Evolutionary conservation across 2,113 vertebrate genomes (phyloP).

Genomic region (Leucopternis melanops): DNA sequence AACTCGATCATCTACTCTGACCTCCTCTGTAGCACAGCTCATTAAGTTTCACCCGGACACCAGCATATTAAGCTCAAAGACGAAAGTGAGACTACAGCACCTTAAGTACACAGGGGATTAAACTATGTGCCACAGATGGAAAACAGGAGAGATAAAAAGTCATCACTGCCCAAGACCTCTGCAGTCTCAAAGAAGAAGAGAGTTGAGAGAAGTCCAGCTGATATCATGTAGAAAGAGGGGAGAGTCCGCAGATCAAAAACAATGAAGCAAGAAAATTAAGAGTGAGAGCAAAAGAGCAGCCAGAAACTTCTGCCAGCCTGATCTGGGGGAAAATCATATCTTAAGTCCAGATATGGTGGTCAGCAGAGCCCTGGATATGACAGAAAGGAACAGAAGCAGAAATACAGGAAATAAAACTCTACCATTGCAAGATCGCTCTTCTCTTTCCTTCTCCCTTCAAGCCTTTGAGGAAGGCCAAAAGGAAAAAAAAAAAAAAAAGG

Average conservation of each 20-base stretch:
- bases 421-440: neutral
- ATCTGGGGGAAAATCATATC: neutral
- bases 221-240: neutral
- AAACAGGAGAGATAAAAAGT: neutral
- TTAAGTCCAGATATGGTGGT: neutral
- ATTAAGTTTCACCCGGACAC: neutral
- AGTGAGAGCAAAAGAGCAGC: neutral
- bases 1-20: neutral
- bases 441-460: neutral
- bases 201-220: neutral
- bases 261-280: neutral
- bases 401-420: neutral
- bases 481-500: neutral
- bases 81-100: neutral
- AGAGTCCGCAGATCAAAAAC: neutral
- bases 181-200: neutral
- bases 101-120: neutral
- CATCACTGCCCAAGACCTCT: neutral
- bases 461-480: neutral
- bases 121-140: neutral
- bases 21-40: neutral
- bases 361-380: neutral
- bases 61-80: neutral
- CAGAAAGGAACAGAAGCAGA: neutral
- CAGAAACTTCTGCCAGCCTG: neutral